Conservation (phyloP, 2,888 invertebrate genomes). For the Drosophila limbata region DNA sequence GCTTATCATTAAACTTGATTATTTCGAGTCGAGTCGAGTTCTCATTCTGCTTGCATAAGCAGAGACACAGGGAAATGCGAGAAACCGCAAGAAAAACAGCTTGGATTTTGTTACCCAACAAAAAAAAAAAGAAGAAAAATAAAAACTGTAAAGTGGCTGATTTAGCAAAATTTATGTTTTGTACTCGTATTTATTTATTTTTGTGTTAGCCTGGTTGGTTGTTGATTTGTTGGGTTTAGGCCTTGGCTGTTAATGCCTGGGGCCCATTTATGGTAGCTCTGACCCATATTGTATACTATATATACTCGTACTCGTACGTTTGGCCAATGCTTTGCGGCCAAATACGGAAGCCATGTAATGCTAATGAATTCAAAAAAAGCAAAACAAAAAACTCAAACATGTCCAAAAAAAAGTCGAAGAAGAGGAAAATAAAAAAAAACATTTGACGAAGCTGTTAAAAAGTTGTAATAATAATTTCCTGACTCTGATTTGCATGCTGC, state of each 20-base stretch:
- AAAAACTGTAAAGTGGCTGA: conserved; percentile 31
- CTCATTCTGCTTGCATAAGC: conserved; percentile 33
- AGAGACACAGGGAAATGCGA: neutral
- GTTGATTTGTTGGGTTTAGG: neutral
- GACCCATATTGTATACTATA: conserved; percentile 48
- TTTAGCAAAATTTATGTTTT: conserved; percentile 33
- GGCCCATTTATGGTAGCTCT: conserved; percentile 50
- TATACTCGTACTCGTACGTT: conserved; percentile 1
- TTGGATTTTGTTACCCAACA: conserved; percentile 38
- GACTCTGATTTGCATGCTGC: conserved; percentile 74
- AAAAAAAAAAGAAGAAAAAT: neutral
- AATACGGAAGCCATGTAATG: conserved; percentile 80
- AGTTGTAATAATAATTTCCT: conserved; percentile 77
- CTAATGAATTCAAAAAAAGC: conserved; percentile 75
- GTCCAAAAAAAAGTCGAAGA: conserved; percentile 39
- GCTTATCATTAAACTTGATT: conserved; percentile 1
- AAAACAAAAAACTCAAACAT: conserved; percentile 50
- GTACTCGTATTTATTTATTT: neutral
- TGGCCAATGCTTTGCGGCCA: conserved; percentile 48
- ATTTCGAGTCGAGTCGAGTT: neutral
- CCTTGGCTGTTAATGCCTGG: conserved; percentile 51
- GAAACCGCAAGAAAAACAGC: conserved; percentile 42
- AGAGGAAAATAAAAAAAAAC: neutral
- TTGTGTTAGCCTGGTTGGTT: conserved; percentile 6
- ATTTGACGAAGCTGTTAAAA: conserved; percentile 54